These are phyloP conservation scores for Otus sunia DNA, from an alignment of 2,113 vertebrate genomes.

Conservation along the genomic window DNA sequence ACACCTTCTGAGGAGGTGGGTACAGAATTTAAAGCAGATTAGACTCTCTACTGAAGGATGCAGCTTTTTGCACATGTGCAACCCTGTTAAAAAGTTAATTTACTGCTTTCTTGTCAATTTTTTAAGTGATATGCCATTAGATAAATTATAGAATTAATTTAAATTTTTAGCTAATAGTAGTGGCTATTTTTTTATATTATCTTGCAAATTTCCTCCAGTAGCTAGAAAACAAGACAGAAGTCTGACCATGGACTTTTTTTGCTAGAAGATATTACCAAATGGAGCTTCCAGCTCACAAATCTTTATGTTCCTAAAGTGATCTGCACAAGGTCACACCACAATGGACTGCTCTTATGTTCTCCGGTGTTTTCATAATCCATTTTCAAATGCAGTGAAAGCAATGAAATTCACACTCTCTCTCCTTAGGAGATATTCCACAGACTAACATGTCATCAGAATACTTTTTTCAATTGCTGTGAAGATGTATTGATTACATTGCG, in stretches of 20 bases:
- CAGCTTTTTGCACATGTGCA: not conserved
- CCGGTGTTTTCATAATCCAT: not conserved
- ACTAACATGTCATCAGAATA: not conserved
- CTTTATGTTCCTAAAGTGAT: not conserved
- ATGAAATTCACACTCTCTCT: not conserved
- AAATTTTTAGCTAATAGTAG: not conserved
- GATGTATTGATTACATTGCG: not conserved
- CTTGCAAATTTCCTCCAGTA: not conserved
- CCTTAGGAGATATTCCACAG: not conserved
- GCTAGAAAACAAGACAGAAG: not conserved
- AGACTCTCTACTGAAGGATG: not conserved
- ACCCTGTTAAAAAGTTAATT: not conserved
- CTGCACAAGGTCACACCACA: not conserved
- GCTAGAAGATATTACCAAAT: not conserved
- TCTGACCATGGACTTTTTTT: not conserved
- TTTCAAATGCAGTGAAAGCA: not conserved
- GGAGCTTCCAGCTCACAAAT: not conserved
- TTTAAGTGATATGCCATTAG: not conserved
- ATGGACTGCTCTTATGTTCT: not conserved
- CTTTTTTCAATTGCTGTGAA: not conserved
- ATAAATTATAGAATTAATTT: not conserved
- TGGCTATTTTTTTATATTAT: not conserved
- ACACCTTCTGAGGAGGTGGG: rapidly evolving
- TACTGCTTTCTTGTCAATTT: not conserved
- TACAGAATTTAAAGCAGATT: not conserved